phyloP scores from a whole-genome alignment of 2,888 invertebrate genomes.

The Pegoplata infirma region DNA sequence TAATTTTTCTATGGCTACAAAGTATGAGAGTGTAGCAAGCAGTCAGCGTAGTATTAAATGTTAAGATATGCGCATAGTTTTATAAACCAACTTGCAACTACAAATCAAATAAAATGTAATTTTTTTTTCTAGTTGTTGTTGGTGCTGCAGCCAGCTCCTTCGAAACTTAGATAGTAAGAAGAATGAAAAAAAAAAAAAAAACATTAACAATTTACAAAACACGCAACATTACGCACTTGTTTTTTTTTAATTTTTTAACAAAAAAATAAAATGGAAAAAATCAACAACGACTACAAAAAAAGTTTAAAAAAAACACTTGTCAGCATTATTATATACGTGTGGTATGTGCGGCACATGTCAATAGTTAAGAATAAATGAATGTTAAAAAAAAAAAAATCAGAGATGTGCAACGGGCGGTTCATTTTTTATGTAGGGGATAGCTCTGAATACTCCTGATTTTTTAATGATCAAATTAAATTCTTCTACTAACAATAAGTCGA shows the following conservation, averaged over 20 bases:
- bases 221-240: slow-evolving; percentile 60
- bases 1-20: slow-evolving; percentile 39
- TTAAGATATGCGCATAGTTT: slow-evolving; percentile 61
- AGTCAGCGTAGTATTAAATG: slow-evolving; percentile 49
- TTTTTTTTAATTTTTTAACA: slow-evolving; percentile 17
- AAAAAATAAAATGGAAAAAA: slow-evolving; percentile 9
- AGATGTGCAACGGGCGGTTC: neutral
- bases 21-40: too few relatives aligned
- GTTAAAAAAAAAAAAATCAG: slow-evolving; percentile 10
- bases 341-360: slow-evolving; percentile 60
- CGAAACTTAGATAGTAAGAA: neutral
- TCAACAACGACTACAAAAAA: slow-evolving; percentile 9
- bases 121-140: too few relatives aligned
- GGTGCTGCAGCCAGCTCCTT: slow-evolving; percentile 16
- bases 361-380: slow-evolving; percentile 31
- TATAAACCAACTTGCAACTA: slow-evolving; percentile 44
- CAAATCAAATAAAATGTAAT: slow-evolving; percentile 60
- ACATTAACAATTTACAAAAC: slow-evolving; percentile 45
- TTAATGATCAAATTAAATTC: too few relatives aligned
- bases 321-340: slow-evolving; percentile 47
- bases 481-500: too few relatives aligned
- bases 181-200: slow-evolving; percentile 1
- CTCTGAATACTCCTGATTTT: too few relatives aligned
- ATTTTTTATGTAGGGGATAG: too few relatives aligned
- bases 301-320: slow-evolving; percentile 43